These are phyloP conservation scores for Pomacea maculata DNA, from an alignment of 1,140 invertebrate genomes.

Conservation along the genomic window DNA sequence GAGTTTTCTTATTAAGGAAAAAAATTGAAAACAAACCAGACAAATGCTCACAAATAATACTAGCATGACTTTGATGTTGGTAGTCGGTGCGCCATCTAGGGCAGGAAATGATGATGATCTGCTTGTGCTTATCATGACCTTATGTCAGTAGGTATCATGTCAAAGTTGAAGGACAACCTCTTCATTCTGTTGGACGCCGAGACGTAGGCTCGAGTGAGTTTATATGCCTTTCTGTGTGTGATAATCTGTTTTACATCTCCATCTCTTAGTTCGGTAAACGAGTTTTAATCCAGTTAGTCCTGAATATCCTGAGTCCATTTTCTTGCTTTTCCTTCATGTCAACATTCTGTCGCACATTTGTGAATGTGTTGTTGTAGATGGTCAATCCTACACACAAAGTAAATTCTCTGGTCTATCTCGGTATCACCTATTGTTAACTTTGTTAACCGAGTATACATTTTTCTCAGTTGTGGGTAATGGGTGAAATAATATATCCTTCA, in stretches of 20 bases:
- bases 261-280: slow-evolving; percentile 62
- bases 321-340: background rate
- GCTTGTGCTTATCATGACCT: background rate
- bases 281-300: slow-evolving; percentile 26
- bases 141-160: slow-evolving; percentile 20
- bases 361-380: no score
- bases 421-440: background rate
- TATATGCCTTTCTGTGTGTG: slow-evolving; percentile 20
- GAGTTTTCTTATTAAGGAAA: no score
- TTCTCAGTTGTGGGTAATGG: no score
- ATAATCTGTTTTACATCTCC: slow-evolving; percentile 14
- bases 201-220: slow-evolving; percentile 28
- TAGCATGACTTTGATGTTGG: no score
- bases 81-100: background rate
- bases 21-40: no score
- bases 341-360: no score
- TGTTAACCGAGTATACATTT: background rate
- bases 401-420: no score
- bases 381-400: no score
- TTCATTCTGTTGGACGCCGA: background rate
- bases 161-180: background rate
- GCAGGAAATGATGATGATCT: no score
- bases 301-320: background rate
- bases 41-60: no score
- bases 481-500: no score